Evolutionary conservation across 2,888 invertebrate genomes (phyloP).

Genomic region (Ptychoptera contaminata): DNA sequence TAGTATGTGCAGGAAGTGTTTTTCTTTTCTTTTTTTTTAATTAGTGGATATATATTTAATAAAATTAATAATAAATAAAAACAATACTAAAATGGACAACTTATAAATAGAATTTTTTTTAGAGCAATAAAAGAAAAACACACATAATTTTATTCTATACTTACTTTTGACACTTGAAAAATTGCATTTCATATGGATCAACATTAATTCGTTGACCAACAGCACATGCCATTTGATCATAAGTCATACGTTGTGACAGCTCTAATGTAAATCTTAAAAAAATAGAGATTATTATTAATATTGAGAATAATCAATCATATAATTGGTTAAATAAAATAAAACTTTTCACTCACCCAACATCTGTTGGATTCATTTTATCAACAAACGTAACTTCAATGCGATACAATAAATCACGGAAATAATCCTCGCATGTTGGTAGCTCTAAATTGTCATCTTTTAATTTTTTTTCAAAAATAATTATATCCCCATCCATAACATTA

Average conservation of each 20-base stretch:
- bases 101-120: background rate
- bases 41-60: too few relatives aligned
- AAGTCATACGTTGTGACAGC: conserved; percentile 82
- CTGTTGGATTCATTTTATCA: conserved; percentile 85
- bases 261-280: conserved; percentile 63
- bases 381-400: conserved; percentile 90
- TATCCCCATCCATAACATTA: conserved; percentile 89
- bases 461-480: conserved; percentile 91
- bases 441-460: conserved; percentile 63
- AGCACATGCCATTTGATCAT: conserved; percentile 86
- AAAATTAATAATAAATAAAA: conserved; percentile 3
- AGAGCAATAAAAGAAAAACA: background rate
- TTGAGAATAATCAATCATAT: too few relatives aligned
- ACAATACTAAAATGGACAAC: background rate
- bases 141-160: conserved; percentile 19
- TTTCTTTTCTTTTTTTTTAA: too few relatives aligned
- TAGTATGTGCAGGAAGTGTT: background rate
- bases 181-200: conserved; percentile 88
- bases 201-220: conserved; percentile 84
- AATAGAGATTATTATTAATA: too few relatives aligned
- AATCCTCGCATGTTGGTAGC: conserved; percentile 84
- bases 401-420: conserved; percentile 69
- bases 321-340: conserved; percentile 1
- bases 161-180: conserved; percentile 91
- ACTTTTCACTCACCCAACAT: conserved; percentile 47